Evolutionary conservation across 2,797 vertebrate genomes (phyloP).

Genomic region (Coranthus polyacanthus): DNA sequence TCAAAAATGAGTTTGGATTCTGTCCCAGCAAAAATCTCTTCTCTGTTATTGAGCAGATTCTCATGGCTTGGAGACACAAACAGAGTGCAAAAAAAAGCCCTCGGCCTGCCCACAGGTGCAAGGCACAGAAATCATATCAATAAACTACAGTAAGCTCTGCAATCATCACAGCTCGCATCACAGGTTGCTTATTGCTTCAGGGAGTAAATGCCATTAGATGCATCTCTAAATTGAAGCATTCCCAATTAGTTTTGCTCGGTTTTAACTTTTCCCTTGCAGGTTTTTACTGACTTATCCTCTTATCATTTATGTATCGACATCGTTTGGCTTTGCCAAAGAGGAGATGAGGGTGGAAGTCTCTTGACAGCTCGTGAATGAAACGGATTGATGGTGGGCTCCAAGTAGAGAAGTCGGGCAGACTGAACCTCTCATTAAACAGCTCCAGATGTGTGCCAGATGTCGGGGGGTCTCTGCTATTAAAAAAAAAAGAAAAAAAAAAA

Average conservation of each 20-base stretch:
- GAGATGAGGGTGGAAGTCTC: conserved; percentile 43
- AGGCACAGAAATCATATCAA: conserved; percentile 37
- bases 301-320: conserved; percentile 36
- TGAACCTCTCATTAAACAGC: conserved; percentile 73
- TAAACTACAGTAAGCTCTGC: conserved; percentile 45
- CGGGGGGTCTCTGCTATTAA: conserved; percentile 38
- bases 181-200: conserved; percentile 44
- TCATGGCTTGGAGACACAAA: conserved; percentile 22
- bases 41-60: conserved; percentile 15
- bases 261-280: conserved; percentile 18
- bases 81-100: conserved; percentile 4
- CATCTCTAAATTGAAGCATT: conserved; percentile 39
- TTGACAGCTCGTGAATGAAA: conserved; percentile 39
- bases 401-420: conserved; percentile 51
- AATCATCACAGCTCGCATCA: conserved; percentile 46
- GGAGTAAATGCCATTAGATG: conserved; percentile 37
- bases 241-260: conserved; percentile 34
- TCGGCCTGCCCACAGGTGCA: conserved; percentile 22
- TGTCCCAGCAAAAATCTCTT: conserved; percentile 28
- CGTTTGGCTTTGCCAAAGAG: conserved; percentile 42
- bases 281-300: conserved; percentile 5
- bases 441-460: conserved; percentile 83
- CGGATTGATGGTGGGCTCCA: conserved; percentile 41
- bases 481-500: conserved; percentile 20
- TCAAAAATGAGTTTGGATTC: conserved; percentile 38